Evolutionary conservation across 2,888 invertebrate genomes (phyloP), one percentile per base, ranked within the genome.

Genomic region (Ichneumon xanthorius): DNA sequence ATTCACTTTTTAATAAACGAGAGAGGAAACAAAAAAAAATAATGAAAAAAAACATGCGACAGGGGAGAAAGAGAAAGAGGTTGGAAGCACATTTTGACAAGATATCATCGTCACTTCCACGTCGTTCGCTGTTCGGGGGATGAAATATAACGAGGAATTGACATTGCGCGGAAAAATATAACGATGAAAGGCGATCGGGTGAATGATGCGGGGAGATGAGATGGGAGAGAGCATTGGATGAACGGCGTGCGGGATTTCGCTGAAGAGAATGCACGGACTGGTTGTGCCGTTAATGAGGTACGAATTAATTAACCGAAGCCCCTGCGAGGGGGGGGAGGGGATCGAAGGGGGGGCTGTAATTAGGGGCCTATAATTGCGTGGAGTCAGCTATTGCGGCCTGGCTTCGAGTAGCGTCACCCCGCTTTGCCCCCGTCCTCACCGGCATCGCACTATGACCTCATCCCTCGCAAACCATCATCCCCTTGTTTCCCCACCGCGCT

Each of bases 251-350:
- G 86, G 76, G 71, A 65, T 82, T 77, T 80, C 70, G 84, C 84
- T 80, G 88, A 88, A 87, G 90, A 89, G 90, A 89, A 89, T 88
- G 88, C 88, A 82, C 82, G 85, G 89, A 86, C 83, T 86, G 89
- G 88, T 87, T 89, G 89, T 88, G 88, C 88, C 88, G 92, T 92
- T 92, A 93, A 93, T 92, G 93, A 92, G 92, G 89, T 92, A 91
- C 92, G 90, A 92, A 92, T 92, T 93, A 93, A 93, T 93, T 93
- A 92, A 92, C 91, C 90, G 89, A 89, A 88, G 88, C 85, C 87
- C 88, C 88, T 80, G 89, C 77, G 78, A 63, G 33, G 70, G 61
- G 70, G 61, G 63, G 68, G 40, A 40, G 76, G 77, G 63, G 53
- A 58, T 55, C 53, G 58, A 40, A 78, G 75, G 55, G 75, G 82